Evolutionary conservation across 2,888 invertebrate genomes (phyloP).

Genomic region (Lepidonotus clava): DNA sequence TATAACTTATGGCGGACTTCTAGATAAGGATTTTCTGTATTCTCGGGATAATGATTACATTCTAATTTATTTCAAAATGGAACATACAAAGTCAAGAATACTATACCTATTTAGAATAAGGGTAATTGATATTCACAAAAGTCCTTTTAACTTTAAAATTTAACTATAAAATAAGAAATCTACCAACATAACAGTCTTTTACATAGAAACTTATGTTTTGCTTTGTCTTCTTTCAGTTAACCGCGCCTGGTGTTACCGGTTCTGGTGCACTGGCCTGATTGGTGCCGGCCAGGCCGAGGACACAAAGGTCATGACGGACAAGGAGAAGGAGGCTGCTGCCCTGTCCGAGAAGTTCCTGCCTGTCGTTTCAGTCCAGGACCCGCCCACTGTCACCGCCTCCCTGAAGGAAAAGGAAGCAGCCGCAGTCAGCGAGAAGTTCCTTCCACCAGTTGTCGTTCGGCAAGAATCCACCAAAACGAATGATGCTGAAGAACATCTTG

Average conservation of each 20-base stretch:
- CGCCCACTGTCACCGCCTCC: constrained; percentile 23
- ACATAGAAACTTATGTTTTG: too few relatives aligned
- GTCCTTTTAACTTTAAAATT: too few relatives aligned
- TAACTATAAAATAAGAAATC: too few relatives aligned
- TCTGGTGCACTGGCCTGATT: constrained; percentile 43
- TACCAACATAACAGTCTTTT: too few relatives aligned
- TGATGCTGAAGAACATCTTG: constrained; percentile 36
- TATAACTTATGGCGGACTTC: too few relatives aligned
- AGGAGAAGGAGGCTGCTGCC: constrained; percentile 36
- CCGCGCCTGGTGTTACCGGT: constrained; percentile 35
- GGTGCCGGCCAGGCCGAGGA: not conserved
- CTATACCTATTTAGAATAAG: too few relatives aligned
- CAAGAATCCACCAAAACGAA: constrained; percentile 4
- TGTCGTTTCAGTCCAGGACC: constrained; percentile 13
- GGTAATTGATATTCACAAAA: too few relatives aligned
- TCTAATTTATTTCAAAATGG: too few relatives aligned
- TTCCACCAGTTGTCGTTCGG: constrained; percentile 28
- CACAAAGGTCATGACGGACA: not conserved
- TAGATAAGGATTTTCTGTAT: too few relatives aligned
- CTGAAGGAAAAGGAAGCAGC: constrained; percentile 47
- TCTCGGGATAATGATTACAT: too few relatives aligned
- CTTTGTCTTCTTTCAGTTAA: not conserved
- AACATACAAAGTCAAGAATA: too few relatives aligned
- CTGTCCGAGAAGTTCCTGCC: constrained; percentile 23
- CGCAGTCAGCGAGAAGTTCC: constrained; percentile 11